phyloP scores from a whole-genome alignment of 1,140 invertebrate species.

The Calephelis virginiensis region DNA sequence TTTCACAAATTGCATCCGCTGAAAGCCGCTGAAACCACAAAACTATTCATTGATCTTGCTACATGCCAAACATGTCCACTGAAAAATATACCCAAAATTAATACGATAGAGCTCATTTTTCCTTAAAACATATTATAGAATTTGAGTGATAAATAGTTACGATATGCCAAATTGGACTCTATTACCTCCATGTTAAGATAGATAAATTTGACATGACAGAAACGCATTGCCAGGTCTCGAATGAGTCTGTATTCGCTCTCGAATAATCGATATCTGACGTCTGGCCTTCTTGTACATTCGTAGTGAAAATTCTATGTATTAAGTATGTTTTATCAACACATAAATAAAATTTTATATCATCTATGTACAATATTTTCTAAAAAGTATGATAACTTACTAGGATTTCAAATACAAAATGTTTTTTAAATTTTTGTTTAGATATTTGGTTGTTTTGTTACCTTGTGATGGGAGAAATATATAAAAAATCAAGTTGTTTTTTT shows the following conservation, averaged over 20 bases:
- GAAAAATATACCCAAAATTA: constrained; percentile 19
- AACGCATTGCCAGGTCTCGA: constrained; percentile 56
- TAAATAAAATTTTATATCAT: no score
- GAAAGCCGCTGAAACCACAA: constrained; percentile 41
- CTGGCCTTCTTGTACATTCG: constrained; percentile 51
- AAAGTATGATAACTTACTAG: no score
- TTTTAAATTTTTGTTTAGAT: no score
- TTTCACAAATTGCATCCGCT: constrained; percentile 39
- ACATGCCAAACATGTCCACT: not conserved
- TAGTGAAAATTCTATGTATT: not conserved
- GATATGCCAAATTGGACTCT: constrained; percentile 44
- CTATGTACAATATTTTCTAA: no score
- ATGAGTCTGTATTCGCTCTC: constrained; percentile 66
- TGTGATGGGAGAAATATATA: no score
- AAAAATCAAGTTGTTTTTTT: no score
- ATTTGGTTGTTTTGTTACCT: no score
- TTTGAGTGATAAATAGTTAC: constrained; percentile 47
- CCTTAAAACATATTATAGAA: constrained; percentile 31
- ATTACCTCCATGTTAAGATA: constrained; percentile 42
- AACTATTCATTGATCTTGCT: constrained; percentile 36
- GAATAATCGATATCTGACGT: constrained; percentile 77
- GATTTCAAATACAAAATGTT: no score
- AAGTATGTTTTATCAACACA: no score
- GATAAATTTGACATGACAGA: constrained; percentile 49
- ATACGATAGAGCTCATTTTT: constrained; percentile 17